Percentiles rank a stretch among this genome's conserved stretches.
Conservation (phyloP, 1,140 invertebrate genomes). For the Dinothrombium tinctorium region DNA sequence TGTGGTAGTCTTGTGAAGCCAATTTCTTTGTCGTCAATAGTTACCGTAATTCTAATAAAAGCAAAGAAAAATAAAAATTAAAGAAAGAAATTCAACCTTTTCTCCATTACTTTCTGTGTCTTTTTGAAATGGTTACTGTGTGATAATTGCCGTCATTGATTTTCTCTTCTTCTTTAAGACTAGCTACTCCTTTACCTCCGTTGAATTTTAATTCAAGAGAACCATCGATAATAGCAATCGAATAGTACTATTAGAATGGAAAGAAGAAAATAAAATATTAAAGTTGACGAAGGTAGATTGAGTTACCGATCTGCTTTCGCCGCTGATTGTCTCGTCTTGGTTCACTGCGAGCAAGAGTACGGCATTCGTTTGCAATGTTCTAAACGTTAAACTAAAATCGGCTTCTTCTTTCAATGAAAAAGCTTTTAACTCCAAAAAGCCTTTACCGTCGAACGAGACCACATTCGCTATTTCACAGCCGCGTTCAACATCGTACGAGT, state of each 20-base stretch:
- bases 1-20: conserved; percentile 24
- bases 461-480: conserved; percentile 40
- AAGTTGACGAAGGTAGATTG: neutral
- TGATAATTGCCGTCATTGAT: conserved; percentile 17
- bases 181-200: conserved; percentile 35
- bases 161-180: conserved; percentile 15
- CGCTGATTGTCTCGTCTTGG: conserved; percentile 13
- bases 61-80: neutral
- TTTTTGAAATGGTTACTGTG: conserved; percentile 14
- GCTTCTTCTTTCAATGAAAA: conserved; percentile 34
- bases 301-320: neutral
- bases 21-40: conserved; percentile 34
- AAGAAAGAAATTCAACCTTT: neutral
- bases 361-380: conserved; percentile 39
- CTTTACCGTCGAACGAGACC: conserved; percentile 48
- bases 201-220: conserved; percentile 38
- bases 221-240: conserved; percentile 35
- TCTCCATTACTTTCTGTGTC: conserved; percentile 10
- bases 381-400: conserved; percentile 48
- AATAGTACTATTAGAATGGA: conserved; percentile 35
- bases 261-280: neutral
- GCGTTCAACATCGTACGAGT: conserved; percentile 46
- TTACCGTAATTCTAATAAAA: conserved; percentile 10
- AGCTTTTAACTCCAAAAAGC: conserved; percentile 45
- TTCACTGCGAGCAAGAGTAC: conserved; percentile 43